Base-by-base conservation (phyloP, 64 coral and sea anemone species). In the Montipora sp. region DNA sequence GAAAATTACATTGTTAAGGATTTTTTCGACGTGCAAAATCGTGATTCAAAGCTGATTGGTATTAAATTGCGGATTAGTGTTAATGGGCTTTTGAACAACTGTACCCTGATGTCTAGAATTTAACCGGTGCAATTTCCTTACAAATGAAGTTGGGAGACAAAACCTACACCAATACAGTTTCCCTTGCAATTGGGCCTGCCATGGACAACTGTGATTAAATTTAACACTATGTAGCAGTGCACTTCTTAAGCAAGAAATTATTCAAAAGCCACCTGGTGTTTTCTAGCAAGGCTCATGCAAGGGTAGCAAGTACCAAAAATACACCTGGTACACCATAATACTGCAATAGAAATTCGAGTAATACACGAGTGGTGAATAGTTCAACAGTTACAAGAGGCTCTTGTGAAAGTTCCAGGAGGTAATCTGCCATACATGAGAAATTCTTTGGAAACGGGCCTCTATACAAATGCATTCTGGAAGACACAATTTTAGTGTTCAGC, bases 341-440 rank as follows among this genome's bases (percentile, higher is more conserved):
- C 45, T 18, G 66, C 45, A 71, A 85, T 49, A 70, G 47, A 50
- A 69, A 21, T 47, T 7, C 45, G 36, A 84, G n/a, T 80, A 80
- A 59, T 67, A 70, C 47, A 78, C 1, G 44, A 19, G 59, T 14
- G 45, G 59, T 70, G 80, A 46, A 61, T 65, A 57, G 58, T 82
- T 44, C 80, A 82, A 82, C 58, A 82, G 80, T 69, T 85, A 85
- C 82, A 85, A 83, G 44, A 85, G 19, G 65, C 61, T 85, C 20
- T 50, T 43, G 66, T 61, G 69, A 10, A 48, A 61, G 69, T 70
- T 44, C 63, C 80, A 48, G 75, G 5, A 78, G 18, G 16, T 78
- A 78, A 78, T 78, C 49, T 9, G 68, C 43, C 61, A 72, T 55
- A 82, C 27, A 61, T 50, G 12, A 47, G 65, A 21, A 49, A 45